Base-by-base conservation (phyloP, 1,140 invertebrate genomes). In the Oedothorax gibbosus region DNA sequence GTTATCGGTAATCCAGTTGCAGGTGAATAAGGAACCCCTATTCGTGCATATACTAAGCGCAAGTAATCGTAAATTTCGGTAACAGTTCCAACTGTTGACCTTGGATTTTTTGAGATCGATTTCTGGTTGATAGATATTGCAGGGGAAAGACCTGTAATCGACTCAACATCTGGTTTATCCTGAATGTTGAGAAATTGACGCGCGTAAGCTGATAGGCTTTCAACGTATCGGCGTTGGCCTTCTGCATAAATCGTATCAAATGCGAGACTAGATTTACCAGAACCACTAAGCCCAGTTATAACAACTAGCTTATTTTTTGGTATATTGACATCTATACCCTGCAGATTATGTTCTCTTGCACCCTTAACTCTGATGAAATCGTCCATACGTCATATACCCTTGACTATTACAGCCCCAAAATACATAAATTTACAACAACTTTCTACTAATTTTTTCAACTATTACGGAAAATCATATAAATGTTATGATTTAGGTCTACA, bases 171-270 rank as follows among this genome's bases (percentile, higher is more conserved):
- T 10, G 88, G 88, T 75, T 86, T 87, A 15, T 80, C 81, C 51
- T 35, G 12, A 14, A 11, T 8, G 12, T 14, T n/a, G 18, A 89
- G 51, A 84, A 88, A 88, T 53, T 86, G 88, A 3, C 87, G 86
- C 8, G 87, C 87, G 85, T 88, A 89, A 20, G 88, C 72, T 85
- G 60, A 86, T 9, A 88, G 60, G 15, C 77, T 71, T 83, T 89
- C 88, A 18, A 88, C 79, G 83, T 88, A 88, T n/a, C 87, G 87
- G 9, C 88, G 80, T 66, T 88, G 88, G 4, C 85, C 88, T 80
- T 89, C 88, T 18, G 87, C 88, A 83, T 87, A 88, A 57, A 89
- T 14, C 21, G 88, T 88, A 68, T 87, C 88, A 83, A 89, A 88
- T 49, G 82, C 88, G 9, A 72, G 69, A 54, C 10, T 15, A 7